Evolutionary conservation across 2,888 invertebrate genomes (phyloP), one percentile per base, ranked within the genome.

Genomic region (Rapana venosa): DNA sequence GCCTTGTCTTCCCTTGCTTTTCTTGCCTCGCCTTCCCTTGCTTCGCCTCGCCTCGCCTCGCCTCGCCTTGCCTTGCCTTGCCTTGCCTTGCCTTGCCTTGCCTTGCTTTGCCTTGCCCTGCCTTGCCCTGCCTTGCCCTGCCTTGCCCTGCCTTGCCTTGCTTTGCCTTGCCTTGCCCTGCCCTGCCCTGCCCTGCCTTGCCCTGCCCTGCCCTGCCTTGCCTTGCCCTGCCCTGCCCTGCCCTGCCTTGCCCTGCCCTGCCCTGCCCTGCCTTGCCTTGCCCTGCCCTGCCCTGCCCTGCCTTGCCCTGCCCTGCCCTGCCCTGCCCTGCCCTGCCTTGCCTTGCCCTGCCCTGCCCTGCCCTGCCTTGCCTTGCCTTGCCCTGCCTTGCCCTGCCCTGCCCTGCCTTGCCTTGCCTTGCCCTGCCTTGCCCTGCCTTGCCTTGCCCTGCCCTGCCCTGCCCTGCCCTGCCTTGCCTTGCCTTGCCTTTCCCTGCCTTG

Each of bases 21-120:
- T 8, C 83, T n/a, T 88, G 66, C 88, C 61, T 35, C 61, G 88
- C 88, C 84, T 70, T 81, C 61, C 88, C 88, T 81, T 88, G 88
- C 84, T 83, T 30, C 58, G 84, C 88, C 88, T 36, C 61, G 89
- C 89, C 89, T 32, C 58, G 85, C 56, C 85, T 20, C 56, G 56
- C 36, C 35, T 35, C 35, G 83, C 83, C 83, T 83, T 88, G 56
- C 83, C 83, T 83, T 83, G 15, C 47, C 83, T 83, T 5, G 2
- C 36, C 83, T 83, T 35, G 36, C 83, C 36, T 83, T 83, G 83
- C 83, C 36, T 26, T 83, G 83, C 85, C 58, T 85, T 85, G 85
- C 85, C 84, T 70, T 47, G 58, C 35, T 70, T 83, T 84, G 32
- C 89, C 66, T 35, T 66, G 58, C 84, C 66, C 11, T 84, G 58